These are phyloP conservation scores for Hydrolagus affinis DNA, from an alignment of 2,113 vertebrate genomes.

Conservation along the genomic window DNA sequence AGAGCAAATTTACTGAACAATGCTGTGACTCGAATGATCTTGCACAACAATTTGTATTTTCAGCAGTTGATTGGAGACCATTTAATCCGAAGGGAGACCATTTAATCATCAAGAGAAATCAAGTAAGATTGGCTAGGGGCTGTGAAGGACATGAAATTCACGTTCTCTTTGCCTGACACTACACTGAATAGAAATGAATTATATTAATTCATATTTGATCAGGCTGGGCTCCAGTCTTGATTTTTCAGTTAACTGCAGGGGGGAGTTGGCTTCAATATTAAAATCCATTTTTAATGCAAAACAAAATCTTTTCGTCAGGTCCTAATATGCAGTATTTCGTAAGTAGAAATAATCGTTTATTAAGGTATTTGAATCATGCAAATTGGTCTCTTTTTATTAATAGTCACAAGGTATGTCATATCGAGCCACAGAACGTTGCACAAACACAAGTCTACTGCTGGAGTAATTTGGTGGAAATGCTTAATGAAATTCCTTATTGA, in stretches of 20 bases:
- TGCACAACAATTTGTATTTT: background rate
- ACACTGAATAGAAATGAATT: background rate
- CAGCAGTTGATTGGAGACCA: background rate
- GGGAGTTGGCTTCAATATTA: too few relatives aligned
- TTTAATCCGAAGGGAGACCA: background rate
- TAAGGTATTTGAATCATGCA: too few relatives aligned
- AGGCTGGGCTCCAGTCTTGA: background rate
- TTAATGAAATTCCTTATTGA: too few relatives aligned
- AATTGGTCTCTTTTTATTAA: too few relatives aligned
- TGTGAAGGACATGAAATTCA: background rate
- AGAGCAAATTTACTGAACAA: background rate
- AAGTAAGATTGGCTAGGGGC: background rate
- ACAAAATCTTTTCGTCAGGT: too few relatives aligned
- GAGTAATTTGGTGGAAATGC: too few relatives aligned
- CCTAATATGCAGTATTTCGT: too few relatives aligned
- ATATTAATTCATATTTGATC: constrained; percentile 11
- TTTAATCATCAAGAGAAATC: background rate
- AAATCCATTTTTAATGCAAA: too few relatives aligned
- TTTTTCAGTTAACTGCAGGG: background rate
- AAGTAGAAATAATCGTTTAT: too few relatives aligned
- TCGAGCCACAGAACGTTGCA: too few relatives aligned
- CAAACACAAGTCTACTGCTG: too few relatives aligned
- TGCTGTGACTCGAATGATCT: background rate
- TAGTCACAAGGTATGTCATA: too few relatives aligned
- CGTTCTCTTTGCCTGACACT: background rate